Percentiles rank a stretch among this genome's conserved stretches.
Evolutionary conservation across 1,140 invertebrate genomes (phyloP).

Genomic region (Tenebrio molitor): DNA sequence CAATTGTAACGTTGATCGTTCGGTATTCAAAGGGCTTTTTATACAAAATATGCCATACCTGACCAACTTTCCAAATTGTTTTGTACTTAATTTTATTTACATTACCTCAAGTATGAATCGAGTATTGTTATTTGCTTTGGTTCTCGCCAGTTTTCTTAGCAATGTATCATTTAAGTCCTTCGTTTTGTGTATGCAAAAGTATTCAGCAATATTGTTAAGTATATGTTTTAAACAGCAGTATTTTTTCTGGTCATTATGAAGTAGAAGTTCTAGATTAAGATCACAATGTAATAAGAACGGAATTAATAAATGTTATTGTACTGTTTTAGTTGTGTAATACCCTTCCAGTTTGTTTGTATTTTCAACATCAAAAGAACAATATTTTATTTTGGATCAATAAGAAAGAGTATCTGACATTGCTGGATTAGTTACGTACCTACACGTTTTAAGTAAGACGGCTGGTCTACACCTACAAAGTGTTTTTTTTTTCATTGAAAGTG

Average conservation of each 20-base stretch:
- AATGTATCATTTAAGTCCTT: too few species aligned
- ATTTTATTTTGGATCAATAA: background rate
- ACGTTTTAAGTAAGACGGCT: too few species aligned
- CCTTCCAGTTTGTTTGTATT: too few species aligned
- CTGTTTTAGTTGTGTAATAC: slow-evolving; percentile 7
- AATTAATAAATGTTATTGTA: slow-evolving; percentile 35
- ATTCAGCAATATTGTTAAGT: slow-evolving; percentile 27
- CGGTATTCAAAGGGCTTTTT: background rate
- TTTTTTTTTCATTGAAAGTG: too few species aligned
- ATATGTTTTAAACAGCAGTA: slow-evolving; percentile 32
- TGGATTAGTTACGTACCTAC: too few species aligned
- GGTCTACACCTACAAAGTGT: too few species aligned
- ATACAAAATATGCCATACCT: slow-evolving; percentile 14
- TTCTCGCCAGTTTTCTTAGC: background rate
- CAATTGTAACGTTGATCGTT: background rate
- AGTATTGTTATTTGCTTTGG: background rate
- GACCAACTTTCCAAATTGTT: background rate
- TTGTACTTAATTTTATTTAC: slow-evolving; percentile 34
- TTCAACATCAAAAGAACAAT: too few species aligned
- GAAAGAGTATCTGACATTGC: too few species aligned
- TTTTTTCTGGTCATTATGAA: slow-evolving; percentile 39
- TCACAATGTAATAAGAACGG: slow-evolving; percentile 27
- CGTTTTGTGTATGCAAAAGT: background rate
- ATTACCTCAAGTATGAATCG: background rate
- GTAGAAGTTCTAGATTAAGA: slow-evolving; percentile 28